These are phyloP conservation scores for Gymnocephalus cernua DNA, from an alignment of 2,113 vertebrate species.

Conservation along the genomic window DNA sequence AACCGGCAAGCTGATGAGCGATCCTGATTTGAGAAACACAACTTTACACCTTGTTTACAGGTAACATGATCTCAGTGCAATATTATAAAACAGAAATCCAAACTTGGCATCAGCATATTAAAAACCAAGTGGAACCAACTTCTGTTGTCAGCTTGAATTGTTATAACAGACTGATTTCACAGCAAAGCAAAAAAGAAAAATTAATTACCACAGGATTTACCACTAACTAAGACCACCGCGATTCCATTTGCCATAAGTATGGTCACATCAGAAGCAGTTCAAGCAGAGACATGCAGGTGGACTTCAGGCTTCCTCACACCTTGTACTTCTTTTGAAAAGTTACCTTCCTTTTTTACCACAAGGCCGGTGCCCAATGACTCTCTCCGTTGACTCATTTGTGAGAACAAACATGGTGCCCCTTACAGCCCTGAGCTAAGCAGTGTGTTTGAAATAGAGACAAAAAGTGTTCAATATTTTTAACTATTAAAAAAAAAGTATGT, in stretches of 20 bases:
- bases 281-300: constrained; percentile 21
- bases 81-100: constrained; percentile 10
- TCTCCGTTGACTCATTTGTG: constrained; percentile 42
- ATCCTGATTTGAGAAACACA: constrained; percentile 35
- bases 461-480: constrained; percentile 25
- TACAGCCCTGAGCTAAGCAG: constrained; percentile 24
- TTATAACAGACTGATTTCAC: constrained; percentile 21
- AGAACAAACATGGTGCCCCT: constrained; percentile 41
- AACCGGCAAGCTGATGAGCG: constrained; percentile 18
- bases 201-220: not conserved
- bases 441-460: not conserved
- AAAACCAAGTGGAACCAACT: constrained; percentile 12
- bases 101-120: constrained; percentile 10
- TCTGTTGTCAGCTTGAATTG: constrained; percentile 14
- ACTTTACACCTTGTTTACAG: constrained; percentile 18
- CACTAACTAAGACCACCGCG: constrained; percentile 1
- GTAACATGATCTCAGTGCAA: not conserved
- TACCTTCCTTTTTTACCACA: constrained; percentile 9
- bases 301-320: constrained; percentile 28
- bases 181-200: constrained; percentile 3
- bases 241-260: constrained; percentile 22
- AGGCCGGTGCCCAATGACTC: constrained; percentile 29
- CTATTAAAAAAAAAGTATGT: constrained; percentile 11
- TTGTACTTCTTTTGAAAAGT: constrained; percentile 30
- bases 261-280: constrained; percentile 13